phyloP scores from a whole-genome alignment of 2,113 vertebrate genomes.

The Ranitomeya variabilis region DNA sequence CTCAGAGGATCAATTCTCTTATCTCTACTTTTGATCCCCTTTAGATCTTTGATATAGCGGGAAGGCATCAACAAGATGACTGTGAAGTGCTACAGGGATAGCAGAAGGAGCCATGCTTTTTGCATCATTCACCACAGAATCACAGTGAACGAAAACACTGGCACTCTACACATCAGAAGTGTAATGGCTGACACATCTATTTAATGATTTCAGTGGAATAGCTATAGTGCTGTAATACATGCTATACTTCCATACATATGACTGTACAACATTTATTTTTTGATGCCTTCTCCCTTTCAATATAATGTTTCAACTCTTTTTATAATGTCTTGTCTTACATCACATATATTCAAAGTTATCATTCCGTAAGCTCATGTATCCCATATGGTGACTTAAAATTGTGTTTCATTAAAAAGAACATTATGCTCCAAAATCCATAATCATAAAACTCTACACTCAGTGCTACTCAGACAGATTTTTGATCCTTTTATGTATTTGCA shows the following conservation, averaged over 20 bases:
- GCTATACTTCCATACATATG: no score
- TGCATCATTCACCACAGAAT: no score
- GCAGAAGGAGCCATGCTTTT: no score
- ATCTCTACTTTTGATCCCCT: no score
- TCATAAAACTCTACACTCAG: slow-evolving; percentile 30
- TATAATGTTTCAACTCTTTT: not conserved
- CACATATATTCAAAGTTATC: not conserved
- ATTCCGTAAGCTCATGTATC: not conserved
- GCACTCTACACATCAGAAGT: no score
- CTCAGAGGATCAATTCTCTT: no score
- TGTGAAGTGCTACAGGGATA: no score
- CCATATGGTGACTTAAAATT: slow-evolving; percentile 43
- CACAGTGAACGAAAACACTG: no score
- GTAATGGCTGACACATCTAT: no score
- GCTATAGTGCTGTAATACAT: not conserved
- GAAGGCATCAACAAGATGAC: no score
- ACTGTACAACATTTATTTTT: not conserved
- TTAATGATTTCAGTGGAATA: not conserved
- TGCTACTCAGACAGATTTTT: slow-evolving; percentile 17
- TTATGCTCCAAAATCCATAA: slow-evolving; percentile 25
- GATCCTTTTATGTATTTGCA: slow-evolving; percentile 29
- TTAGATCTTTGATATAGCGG: no score
- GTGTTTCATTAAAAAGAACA: slow-evolving; percentile 33
- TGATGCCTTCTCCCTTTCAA: not conserved
- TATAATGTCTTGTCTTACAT: not conserved